Conservation (phyloP, 1,140 invertebrate species). For the Calephelis virginiensis region DNA sequence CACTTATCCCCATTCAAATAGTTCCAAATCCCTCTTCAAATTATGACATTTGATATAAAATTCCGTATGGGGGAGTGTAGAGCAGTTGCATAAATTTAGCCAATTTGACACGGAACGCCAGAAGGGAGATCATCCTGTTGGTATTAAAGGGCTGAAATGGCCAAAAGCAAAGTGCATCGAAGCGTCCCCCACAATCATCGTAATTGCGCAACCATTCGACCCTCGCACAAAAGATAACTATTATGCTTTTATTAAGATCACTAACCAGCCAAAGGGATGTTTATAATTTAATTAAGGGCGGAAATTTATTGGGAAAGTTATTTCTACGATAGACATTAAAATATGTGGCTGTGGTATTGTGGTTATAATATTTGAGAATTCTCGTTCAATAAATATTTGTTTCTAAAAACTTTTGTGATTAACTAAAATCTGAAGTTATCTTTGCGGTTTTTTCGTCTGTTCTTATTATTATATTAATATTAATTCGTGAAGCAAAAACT, state of each 20-base stretch:
- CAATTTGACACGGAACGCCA: conserved; percentile 61
- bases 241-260: conserved; percentile 72
- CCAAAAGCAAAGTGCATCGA: conserved; percentile 29
- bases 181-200: conserved; percentile 46
- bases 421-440: no score
- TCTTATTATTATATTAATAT: no score
- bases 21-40: conserved; percentile 38
- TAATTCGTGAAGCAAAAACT: no score
- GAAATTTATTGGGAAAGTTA: conserved; percentile 9
- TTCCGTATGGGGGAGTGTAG: conserved; percentile 42
- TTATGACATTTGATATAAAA: conserved; percentile 68
- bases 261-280: conserved; percentile 59
- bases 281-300: conserved; percentile 65
- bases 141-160: conserved; percentile 21
- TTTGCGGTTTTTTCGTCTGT: no score
- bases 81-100: conserved; percentile 72
- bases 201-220: conserved; percentile 61
- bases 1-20: conserved; percentile 45
- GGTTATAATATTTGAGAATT: no score
- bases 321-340: conserved; percentile 3
- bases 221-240: conserved; percentile 65
- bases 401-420: no score
- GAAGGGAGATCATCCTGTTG: conserved; percentile 27
- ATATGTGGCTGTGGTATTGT: not conserved
- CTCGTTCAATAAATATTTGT: no score